Percentiles rank a stretch among this genome's conserved stretches.
phyloP scores from a whole-genome alignment of 1,140 invertebrate genomes.

The Ladona fulva region DNA sequence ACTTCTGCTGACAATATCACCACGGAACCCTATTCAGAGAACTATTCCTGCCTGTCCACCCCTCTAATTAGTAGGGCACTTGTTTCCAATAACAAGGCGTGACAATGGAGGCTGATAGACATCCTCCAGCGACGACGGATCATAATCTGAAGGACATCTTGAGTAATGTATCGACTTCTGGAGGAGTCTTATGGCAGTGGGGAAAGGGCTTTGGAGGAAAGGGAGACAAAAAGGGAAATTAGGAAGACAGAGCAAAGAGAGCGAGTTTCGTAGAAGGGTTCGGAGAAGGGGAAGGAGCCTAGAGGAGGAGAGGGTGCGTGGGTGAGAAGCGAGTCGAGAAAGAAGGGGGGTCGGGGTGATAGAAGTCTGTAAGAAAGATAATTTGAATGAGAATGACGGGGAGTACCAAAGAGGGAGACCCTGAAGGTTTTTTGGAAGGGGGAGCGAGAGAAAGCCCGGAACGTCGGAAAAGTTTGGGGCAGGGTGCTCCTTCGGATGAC shows the following conservation, averaged over 20 bases:
- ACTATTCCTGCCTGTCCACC: no score
- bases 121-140: no score
- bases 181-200: no score
- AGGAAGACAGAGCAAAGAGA: not conserved
- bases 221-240: not conserved
- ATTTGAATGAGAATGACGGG: not conserved
- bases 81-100: no score
- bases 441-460: no score
- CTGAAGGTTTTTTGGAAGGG: not conserved
- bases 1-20: no score
- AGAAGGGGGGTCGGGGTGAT: not conserved
- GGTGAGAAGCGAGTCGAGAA: not conserved
- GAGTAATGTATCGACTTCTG: no score
- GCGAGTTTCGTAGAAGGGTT: not conserved
- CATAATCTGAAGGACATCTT: no score
- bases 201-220: not conserved
- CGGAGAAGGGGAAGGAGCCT: not conserved
- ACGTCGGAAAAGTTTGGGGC: no score
- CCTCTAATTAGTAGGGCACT: no score
- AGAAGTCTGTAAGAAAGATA: constrained; percentile 5
- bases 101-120: no score
- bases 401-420: not conserved
- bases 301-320: not conserved
- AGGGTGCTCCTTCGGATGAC: not conserved
- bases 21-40: no score